Base-by-base conservation (phyloP, 2,113 vertebrate genomes). In the Etheostoma spectabile region DNA sequence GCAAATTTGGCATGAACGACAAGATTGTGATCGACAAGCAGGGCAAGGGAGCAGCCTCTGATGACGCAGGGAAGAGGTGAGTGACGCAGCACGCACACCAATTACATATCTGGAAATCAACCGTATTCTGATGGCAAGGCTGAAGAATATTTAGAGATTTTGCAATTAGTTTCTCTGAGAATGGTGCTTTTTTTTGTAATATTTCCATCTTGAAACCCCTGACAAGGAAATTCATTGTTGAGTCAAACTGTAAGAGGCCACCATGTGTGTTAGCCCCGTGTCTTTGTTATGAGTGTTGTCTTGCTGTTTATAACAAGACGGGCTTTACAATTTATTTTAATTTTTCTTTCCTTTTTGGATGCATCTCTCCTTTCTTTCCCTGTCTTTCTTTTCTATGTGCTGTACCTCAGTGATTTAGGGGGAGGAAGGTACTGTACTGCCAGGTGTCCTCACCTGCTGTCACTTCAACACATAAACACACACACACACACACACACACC, bases 1-100 rank as follows among this genome's bases (percentile, higher is more conserved):
- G 98, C 95, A 99, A 99, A 90, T 99, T 99, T 74, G 98, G 98
- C 85, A 99, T 99, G 98, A 99, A 99, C 57, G 98, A 99, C 95
- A 99, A 99, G 95, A 99, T 99, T 38, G 97, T 99, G 21, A 99
- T 99, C 76, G 98, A 99, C 93, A 99, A 99, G 90, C 98, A 99
- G 91, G 97, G 98, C 92, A 99, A 99, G 94, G 98, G 98, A 85
- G 97, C 96, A 94, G 96, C 96, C 6, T 96, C 98, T 0, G 98
- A 99, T 61, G 98, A 99, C 82, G 97, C 97, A 5, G 97, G 96
- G 88, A 99, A 99, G 92, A 98, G 97, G 97, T 98, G 91, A 95
- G 96, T 16, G 62, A 46, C 45, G 5, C 42, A 10, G 21, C 11
- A 13, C 24, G 65, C 18, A 49, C 35, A 6, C 38, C 45, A 15